Percentiles rank a stretch among this genome's conserved stretches.
These are phyloP conservation scores for Oryzias woworae DNA, from an alignment of 2,113 vertebrate genomes.

Conservation along the genomic window DNA sequence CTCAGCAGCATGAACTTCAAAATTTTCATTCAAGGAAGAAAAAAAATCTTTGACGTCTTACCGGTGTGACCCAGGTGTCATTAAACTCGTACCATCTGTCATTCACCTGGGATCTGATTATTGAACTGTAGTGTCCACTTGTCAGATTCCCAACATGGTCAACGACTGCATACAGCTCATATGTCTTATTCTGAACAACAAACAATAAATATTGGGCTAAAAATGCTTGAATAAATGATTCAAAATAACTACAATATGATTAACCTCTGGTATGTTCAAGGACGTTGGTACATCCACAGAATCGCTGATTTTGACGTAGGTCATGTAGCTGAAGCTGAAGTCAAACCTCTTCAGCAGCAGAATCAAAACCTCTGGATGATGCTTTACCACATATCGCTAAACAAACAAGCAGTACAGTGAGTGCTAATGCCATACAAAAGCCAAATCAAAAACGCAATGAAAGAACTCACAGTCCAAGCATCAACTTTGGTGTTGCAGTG, in stretches of 20 bases:
- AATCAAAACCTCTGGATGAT: conserved; percentile 51
- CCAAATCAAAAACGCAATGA: fast-evolving
- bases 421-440: no score
- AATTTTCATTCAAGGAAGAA: not conserved
- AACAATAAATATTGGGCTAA: not conserved
- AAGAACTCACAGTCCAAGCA: not conserved
- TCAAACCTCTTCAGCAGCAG: conserved; percentile 61
- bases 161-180: conserved; percentile 8
- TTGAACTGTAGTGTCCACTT: conserved; percentile 1
- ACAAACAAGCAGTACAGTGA: not conserved
- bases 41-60: fast-evolving
- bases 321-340: conserved; percentile 47
- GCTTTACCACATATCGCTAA: conserved; percentile 33
- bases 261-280: conserved; percentile 25
- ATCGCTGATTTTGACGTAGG: conserved; percentile 49
- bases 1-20: not conserved
- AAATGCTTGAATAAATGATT: not conserved
- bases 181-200: conserved; percentile 1
- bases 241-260: not conserved
- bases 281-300: conserved; percentile 31
- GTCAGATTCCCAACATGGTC: conserved; percentile 10
- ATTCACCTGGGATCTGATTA: not conserved
- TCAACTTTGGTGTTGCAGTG: not conserved
- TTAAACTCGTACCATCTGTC: not conserved
- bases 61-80: not conserved